These are phyloP conservation scores for Crotalus helleri DNA, from an alignment of 2,113 vertebrate genomes.

Conservation along the genomic window DNA sequence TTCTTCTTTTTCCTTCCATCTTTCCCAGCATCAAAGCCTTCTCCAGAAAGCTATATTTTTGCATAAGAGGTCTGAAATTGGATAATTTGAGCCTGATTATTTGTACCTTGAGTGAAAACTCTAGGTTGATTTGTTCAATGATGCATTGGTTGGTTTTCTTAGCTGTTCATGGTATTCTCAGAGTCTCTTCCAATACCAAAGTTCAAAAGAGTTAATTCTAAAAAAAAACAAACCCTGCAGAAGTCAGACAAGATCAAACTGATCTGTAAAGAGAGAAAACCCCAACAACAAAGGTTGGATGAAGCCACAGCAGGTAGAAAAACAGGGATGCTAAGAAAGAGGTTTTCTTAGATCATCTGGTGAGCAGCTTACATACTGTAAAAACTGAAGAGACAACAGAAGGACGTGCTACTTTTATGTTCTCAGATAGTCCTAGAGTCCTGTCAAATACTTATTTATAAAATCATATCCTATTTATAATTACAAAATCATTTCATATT, in stretches of 20 bases:
- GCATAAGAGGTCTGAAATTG: neutral
- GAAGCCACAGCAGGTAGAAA: neutral
- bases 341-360: neutral
- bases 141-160: neutral
- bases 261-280: neutral
- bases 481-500: neutral
- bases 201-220: neutral
- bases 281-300: neutral
- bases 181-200: neutral
- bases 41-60: neutral
- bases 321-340: neutral
- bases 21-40: neutral
- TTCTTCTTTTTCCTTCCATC: neutral
- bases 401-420: neutral
- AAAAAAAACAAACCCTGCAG: neutral
- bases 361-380: neutral
- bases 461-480: neutral
- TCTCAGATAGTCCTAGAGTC: neutral
- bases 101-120: neutral
- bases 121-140: neutral
- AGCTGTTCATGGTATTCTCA: neutral
- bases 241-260: neutral
- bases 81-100: neutral
- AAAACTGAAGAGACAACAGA: neutral
- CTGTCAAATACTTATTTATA: neutral